Evolutionary conservation across 2,113 vertebrate genomes (phyloP).

Genomic region (Glaucidium brasilianum): DNA sequence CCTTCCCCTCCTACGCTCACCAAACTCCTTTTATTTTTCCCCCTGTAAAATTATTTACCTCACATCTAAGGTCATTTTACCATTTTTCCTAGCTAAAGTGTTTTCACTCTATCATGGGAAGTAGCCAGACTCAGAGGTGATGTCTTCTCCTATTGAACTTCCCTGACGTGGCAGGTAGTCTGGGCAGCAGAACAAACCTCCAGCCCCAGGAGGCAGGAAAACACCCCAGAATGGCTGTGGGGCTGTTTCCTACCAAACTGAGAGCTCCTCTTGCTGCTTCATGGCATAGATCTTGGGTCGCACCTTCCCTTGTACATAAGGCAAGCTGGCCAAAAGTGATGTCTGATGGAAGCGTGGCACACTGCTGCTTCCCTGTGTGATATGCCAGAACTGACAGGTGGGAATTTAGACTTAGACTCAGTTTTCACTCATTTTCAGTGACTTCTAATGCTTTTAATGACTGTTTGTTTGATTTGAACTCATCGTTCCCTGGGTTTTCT

Average conservation of each 20-base stretch:
- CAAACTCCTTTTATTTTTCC: not conserved
- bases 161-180: not conserved
- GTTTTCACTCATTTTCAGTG: not conserved
- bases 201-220: not conserved
- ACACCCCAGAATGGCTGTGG: not conserved
- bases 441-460: not conserved
- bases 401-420: not conserved
- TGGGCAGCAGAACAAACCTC: not conserved
- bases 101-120: not conserved
- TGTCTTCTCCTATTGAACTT: not conserved
- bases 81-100: not conserved
- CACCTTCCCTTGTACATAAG: fast-evolving
- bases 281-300: not conserved
- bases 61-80: not conserved
- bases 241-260: not conserved
- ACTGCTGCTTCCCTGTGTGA: fast-evolving
- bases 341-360: fast-evolving
- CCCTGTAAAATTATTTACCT: not conserved
- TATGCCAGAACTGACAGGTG: not conserved
- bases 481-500: not conserved
- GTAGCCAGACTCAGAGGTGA: not conserved
- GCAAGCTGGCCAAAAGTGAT: not conserved
- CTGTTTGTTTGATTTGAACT: not conserved
- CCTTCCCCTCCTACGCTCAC: not conserved
- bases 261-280: not conserved